phyloP scores from a whole-genome alignment of 2,113 vertebrate species.

The Microcebus lehilahytsara region DNA sequence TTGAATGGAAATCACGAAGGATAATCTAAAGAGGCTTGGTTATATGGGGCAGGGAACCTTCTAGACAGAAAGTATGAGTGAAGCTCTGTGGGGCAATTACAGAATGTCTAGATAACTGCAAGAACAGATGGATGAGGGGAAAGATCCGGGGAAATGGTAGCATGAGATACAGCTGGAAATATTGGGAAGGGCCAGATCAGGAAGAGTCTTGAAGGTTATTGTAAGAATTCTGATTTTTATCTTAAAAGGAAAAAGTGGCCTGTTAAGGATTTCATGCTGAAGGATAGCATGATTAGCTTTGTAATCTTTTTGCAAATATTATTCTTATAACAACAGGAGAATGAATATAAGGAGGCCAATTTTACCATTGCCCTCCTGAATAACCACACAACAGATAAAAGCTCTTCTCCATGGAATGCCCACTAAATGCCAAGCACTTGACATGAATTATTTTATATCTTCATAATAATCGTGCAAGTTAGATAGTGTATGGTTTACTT shows the following conservation, averaged over 20 bases:
- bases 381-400: background rate
- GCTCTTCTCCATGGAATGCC: background rate
- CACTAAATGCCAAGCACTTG: background rate
- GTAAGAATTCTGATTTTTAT: background rate
- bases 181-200: background rate
- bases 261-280: background rate
- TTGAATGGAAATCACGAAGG: slow-evolving; percentile 1
- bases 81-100: background rate
- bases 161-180: background rate
- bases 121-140: background rate
- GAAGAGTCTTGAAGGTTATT: background rate
- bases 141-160: background rate
- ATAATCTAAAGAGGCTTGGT: background rate
- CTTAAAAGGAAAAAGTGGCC: background rate
- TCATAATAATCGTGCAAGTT: background rate
- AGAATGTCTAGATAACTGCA: background rate
- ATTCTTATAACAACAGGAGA: background rate
- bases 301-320: background rate
- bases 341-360: background rate
- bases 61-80: background rate
- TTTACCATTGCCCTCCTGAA: background rate
- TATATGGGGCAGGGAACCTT: background rate
- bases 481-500: background rate
- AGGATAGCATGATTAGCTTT: background rate
- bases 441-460: background rate